Evolutionary conservation across 2,113 vertebrate genomes (phyloP), one percentile per base, ranked within the genome.

Genomic region (Notothenia rossii): DNA sequence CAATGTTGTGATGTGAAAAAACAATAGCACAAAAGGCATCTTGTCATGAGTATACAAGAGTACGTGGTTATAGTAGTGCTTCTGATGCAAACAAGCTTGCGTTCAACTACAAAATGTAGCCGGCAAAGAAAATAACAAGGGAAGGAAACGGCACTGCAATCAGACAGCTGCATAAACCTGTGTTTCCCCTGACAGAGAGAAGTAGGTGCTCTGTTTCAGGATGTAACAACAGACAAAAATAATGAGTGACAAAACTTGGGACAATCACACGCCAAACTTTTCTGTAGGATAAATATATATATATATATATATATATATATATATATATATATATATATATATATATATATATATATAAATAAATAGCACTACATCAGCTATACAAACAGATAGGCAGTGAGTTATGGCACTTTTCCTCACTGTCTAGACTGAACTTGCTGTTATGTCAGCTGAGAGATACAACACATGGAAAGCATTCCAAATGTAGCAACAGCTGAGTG

Each of bases 61-160:
- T 85, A 74, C 40, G 14, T 56, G 46, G 81, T 10, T 46, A 81
- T 79, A 64, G 36, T 40, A 58, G 77, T 83, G 85, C 67, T 84
- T 85, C 72, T 82, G 81, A 82, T 91, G 77, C 79, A 91, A 91
- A 91, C 86, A 88, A 85, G 71, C 43, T 3, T 29, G 81, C n/a
- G 25, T 75, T 72, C 73, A 68, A 80, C 48, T 58, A 36, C 40
- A 67, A 58, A 79, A 77, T 61, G 78, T 2, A 45, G 64, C 67
- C 58, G 76, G 72, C 48, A 64, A 25, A 43, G 59, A 82, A 79
- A 84, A 87, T 67, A 88, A 82, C 81, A 86, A 12, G n/a, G 11
- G 29, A 3, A 3, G 29, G 2, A 29, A 29, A 29, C 25, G 0
- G 29, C 29, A 29, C 29, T 29, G 29, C 64, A 73, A 72, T 72